phyloP scores from a whole-genome alignment of 2,113 vertebrate species.

The Scytalopus superciliaris region DNA sequence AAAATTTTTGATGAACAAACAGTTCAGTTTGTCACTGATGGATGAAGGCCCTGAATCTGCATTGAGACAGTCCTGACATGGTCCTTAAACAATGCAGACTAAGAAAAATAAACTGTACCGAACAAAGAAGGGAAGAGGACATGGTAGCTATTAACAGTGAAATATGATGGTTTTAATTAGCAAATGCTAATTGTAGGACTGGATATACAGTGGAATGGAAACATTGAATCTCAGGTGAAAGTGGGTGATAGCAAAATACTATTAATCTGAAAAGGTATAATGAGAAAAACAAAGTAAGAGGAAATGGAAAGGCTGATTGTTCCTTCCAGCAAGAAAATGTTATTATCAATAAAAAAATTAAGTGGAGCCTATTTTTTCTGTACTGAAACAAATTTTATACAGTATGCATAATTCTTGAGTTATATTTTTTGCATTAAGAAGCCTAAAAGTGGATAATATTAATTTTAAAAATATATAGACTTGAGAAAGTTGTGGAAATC shows the following conservation, averaged over 20 bases:
- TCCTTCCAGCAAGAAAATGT: constrained; percentile 60
- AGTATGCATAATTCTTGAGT: background rate
- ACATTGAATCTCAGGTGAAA: constrained; percentile 55
- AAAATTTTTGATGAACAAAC: constrained; percentile 48
- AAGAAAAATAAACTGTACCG: constrained; percentile 44
- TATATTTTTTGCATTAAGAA: constrained; percentile 10
- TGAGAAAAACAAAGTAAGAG: constrained; percentile 53
- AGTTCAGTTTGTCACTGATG: constrained; percentile 49
- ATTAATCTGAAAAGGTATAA: constrained; percentile 61
- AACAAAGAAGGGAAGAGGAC: constrained; percentile 38
- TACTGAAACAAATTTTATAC: background rate
- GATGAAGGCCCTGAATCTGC: constrained; percentile 42
- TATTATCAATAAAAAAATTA: constrained; percentile 61
- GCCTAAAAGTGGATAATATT: constrained; percentile 14
- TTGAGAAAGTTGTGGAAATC: background rate
- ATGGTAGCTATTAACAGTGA: constrained; percentile 45
- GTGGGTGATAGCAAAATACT: constrained; percentile 55
- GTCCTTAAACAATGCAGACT: constrained; percentile 14
- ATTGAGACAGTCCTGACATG: constrained; percentile 27
- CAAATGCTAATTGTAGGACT: constrained; percentile 53
- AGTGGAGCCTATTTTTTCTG: constrained; percentile 31
- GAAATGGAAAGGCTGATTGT: constrained; percentile 59
- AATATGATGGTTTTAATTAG: constrained; percentile 63
- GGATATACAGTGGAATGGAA: constrained; percentile 32
- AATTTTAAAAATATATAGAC: constrained; percentile 1